Evolutionary conservation across 64 coral and sea anemone genomes (phyloP), one percentile per base, ranked within the genome.

Genomic region (Porites australiensis): DNA sequence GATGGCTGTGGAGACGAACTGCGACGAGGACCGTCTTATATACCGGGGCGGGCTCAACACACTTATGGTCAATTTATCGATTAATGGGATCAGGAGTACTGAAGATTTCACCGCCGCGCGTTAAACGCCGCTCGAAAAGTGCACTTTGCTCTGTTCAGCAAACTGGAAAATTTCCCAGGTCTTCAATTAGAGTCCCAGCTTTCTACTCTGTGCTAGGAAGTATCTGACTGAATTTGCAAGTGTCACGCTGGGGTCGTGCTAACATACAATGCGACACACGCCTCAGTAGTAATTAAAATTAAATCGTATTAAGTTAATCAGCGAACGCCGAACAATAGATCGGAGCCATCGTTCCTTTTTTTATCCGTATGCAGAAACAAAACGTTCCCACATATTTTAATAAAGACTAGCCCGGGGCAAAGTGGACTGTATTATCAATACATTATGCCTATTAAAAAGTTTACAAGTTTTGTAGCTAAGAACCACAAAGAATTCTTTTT

Each of bases 261-360:
- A 64, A 14, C 22, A 21, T 61, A 93, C 88, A 90, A 96, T 96
- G 87, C 27, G 93, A 90, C 95, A 90, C 92, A 94, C 92, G 92
- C 95, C 91, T 74, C 93, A 67, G 18, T 87, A 76, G 86, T 97
- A 94, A 97, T 97, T 93, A 94, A 97, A 94, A 94, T 94, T 75
- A 97, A 97, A 94, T 91, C 88, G 75, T 88, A 94, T 94, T 94
- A 97, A 97, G 88, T 93, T 89, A 94, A 89, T 94, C 87, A 89
- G 45, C 62, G 87, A 20, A 89, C 65, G 92, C 9, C 20, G 75
- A 94, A 94, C 92, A 94, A 94, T 83, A 58, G 78, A 74, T 51
- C 64, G 67, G 69, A 89, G 37, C 55, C 67, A 94, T 83, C 68
- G 61, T 67, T 82, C 64, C 75, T 79, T 94, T 89, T 83, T 88